phyloP scores from a whole-genome alignment of 2,797 vertebrate genomes.

The Phoeniculus purpureus region DNA sequence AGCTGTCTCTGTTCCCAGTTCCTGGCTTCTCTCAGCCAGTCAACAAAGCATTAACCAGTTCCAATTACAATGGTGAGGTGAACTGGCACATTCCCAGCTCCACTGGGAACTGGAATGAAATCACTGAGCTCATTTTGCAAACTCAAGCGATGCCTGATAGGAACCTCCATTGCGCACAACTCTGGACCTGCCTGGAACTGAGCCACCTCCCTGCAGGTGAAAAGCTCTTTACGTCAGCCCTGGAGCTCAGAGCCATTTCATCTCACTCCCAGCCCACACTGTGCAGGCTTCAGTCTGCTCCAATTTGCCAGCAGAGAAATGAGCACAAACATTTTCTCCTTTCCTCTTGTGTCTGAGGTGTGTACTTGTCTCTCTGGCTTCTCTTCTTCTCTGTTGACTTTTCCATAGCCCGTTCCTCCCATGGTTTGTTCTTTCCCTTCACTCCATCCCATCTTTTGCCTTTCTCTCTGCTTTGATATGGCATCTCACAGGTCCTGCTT shows the following conservation, averaged over 20 bases:
- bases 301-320: conserved; percentile 38
- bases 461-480: conserved; percentile 68
- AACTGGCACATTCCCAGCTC: background rate
- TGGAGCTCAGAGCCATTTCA: background rate
- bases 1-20: background rate
- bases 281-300: background rate
- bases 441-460: conserved; percentile 76
- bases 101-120: background rate
- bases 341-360: conserved; percentile 7
- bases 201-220: background rate
- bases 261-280: background rate
- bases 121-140: background rate
- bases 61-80: background rate
- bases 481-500: conserved; percentile 71
- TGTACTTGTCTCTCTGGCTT: background rate
- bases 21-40: background rate
- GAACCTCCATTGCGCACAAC: background rate
- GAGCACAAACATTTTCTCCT: conserved; percentile 36
- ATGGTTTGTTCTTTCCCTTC: conserved; percentile 5
- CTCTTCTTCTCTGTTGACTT: conserved; percentile 15
- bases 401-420: background rate
- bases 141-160: background rate
- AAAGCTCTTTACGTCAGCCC: background rate
- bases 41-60: background rate
- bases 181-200: background rate